Evolutionary conservation across 2,113 vertebrate genomes (phyloP).

Genomic region (Vanacampus margaritifer): DNA sequence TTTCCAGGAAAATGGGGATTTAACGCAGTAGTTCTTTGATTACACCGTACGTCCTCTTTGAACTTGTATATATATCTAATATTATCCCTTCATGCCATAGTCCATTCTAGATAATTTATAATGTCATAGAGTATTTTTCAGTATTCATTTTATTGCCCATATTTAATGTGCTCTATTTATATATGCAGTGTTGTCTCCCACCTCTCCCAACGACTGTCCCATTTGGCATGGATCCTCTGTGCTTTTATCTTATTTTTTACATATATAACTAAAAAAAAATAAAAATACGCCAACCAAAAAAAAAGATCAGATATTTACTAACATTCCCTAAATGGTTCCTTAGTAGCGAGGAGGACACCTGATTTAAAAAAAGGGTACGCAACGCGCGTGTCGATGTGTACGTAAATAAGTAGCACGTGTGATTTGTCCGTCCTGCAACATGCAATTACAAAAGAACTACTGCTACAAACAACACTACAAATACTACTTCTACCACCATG

Average conservation of each 20-base stretch:
- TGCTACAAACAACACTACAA: conserved; percentile 49
- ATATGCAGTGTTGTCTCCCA: conserved; percentile 75
- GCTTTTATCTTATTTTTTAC: conserved; percentile 26
- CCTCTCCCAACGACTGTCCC: conserved; percentile 33
- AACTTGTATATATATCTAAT: conserved; percentile 59
- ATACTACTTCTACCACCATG: conserved; percentile 44
- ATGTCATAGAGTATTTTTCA: conserved; percentile 75
- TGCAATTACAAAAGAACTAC: conserved; percentile 56
- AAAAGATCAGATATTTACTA: conserved; percentile 50
- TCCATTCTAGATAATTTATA: conserved; percentile 73
- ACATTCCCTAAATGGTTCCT: conserved; percentile 70
- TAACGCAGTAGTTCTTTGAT: conserved; percentile 32
- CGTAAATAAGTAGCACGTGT: conserved; percentile 37
- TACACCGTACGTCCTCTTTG: conserved; percentile 27
- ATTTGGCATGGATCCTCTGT: conserved; percentile 39
- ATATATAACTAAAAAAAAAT: conserved; percentile 30
- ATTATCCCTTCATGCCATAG: conserved; percentile 63
- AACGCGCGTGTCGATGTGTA: conserved; percentile 21
- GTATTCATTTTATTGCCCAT: conserved; percentile 70
- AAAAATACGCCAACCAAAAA: conserved; percentile 25
- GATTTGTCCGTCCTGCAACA: conserved; percentile 39
- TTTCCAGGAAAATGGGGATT: conserved; percentile 43
- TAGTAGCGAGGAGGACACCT: conserved; percentile 46
- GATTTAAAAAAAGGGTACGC: conserved; percentile 33
- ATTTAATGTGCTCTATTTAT: conserved; percentile 82